These are phyloP conservation scores for Microtus montanus DNA, from an alignment of 2,113 vertebrate species.

Conservation along the genomic window DNA sequence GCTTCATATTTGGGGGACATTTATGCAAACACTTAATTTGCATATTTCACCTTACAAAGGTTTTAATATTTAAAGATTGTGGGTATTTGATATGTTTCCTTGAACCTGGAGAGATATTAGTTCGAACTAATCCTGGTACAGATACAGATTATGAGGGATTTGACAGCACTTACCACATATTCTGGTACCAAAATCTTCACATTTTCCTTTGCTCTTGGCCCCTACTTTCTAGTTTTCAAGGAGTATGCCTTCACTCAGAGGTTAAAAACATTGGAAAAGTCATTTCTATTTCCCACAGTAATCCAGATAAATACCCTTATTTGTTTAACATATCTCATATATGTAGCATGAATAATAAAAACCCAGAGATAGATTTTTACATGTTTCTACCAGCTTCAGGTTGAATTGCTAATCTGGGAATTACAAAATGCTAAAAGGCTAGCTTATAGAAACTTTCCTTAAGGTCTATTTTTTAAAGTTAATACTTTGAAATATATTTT, in stretches of 20 bases:
- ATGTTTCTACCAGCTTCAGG: background rate
- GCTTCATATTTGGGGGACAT: background rate
- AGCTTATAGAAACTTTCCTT: conserved; percentile 54
- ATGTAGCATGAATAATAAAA: background rate
- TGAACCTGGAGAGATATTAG: background rate
- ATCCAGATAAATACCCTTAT: conserved; percentile 2
- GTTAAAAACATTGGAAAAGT: conserved; percentile 24
- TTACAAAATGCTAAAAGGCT: conserved; percentile 60
- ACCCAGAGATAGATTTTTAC: background rate
- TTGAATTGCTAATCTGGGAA: conserved; percentile 29
- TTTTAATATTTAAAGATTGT: background rate
- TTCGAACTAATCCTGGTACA: background rate
- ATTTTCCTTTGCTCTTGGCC: conserved; percentile 14
- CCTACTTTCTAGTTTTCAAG: background rate
- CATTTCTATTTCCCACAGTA: background rate
- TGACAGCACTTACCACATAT: background rate
- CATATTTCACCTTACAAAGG: background rate
- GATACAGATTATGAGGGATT: conserved; percentile 25
- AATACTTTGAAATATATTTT: conserved; percentile 77
- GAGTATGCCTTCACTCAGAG: background rate
- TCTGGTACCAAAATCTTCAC: background rate
- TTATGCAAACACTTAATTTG: background rate
- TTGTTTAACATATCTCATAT: background rate
- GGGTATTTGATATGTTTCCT: background rate
- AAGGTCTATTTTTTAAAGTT: conserved; percentile 63